Percentiles rank a stretch among this genome's conserved stretches.
These are phyloP conservation scores for Eudemis profundana DNA, from an alignment of 2,888 invertebrate genomes.

Conservation along the genomic window DNA sequence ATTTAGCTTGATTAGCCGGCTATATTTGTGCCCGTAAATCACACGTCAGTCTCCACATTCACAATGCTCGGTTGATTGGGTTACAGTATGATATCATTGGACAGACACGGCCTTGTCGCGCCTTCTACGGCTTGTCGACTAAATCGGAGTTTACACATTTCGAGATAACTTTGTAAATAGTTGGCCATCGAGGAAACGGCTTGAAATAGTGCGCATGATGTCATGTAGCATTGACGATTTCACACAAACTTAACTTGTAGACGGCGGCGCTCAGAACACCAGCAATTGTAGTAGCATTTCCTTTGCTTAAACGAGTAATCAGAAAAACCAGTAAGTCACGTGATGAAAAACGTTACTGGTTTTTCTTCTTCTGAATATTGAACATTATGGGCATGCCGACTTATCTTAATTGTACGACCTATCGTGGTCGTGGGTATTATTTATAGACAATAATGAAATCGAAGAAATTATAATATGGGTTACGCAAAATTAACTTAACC, in stretches of 20 bases:
- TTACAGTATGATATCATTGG: conserved; percentile 66
- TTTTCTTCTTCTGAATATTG: too few relatives aligned
- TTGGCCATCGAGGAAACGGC: conserved; percentile 24
- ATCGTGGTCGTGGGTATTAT: too few relatives aligned
- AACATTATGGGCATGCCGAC: too few relatives aligned
- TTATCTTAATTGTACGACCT: too few relatives aligned
- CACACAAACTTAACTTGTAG: not conserved
- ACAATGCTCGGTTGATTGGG: conserved; percentile 59
- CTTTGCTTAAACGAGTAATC: too few relatives aligned
- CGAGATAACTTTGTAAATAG: conserved; percentile 29
- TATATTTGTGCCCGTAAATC: conserved; percentile 28
- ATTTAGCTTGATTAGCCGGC: conserved; percentile 34
- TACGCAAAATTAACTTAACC: too few relatives aligned
- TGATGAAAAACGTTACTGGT: too few relatives aligned
- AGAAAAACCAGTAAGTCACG: too few relatives aligned
- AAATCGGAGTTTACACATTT: conserved; percentile 38
- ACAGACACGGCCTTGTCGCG: conserved; percentile 65
- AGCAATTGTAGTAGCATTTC: too few relatives aligned
- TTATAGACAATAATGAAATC: too few relatives aligned
- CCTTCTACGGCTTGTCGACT: conserved; percentile 52
- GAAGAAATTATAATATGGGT: too few relatives aligned
- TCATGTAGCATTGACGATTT: conserved; percentile 27
- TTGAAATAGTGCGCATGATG: conserved; percentile 30
- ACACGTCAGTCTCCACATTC: conserved; percentile 38
- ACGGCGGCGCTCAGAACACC: too few relatives aligned